phyloP scores from a whole-genome alignment of 2,113 vertebrate species.

The Nothobranchius kuhntae region DNA sequence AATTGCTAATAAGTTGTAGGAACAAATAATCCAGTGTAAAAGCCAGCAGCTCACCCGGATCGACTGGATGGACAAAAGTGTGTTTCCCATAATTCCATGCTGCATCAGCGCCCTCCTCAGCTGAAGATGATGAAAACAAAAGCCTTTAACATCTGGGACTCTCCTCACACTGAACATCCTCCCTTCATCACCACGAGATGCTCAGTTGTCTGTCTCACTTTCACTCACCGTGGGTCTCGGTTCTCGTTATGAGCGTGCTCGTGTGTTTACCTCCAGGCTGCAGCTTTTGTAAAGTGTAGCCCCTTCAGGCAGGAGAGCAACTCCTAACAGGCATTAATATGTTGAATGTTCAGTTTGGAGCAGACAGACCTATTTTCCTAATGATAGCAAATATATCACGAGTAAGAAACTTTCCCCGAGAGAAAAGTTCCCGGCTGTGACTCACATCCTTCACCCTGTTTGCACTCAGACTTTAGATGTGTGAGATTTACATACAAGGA shows the following conservation, averaged over 20 bases:
- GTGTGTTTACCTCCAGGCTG: constrained; percentile 27
- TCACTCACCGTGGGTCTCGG: background rate
- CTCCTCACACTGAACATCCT: no score
- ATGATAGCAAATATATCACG: constrained; percentile 22
- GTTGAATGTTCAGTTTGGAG: background rate
- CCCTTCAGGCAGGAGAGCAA: constrained; percentile 24
- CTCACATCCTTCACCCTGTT: background rate
- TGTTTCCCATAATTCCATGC: background rate
- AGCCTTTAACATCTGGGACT: background rate
- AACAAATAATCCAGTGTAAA: no score
- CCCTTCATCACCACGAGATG: rapidly evolving
- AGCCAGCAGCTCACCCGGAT: background rate
- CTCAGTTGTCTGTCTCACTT: background rate
- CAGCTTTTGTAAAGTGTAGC: constrained; percentile 33
- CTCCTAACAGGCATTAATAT: constrained; percentile 14
- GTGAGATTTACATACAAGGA: background rate
- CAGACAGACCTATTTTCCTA: constrained; percentile 18
- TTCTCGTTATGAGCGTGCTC: constrained; percentile 2
- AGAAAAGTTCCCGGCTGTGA: background rate
- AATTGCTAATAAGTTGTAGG: no score
- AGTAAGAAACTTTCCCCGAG: constrained; percentile 7
- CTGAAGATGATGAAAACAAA: background rate
- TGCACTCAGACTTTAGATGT: background rate
- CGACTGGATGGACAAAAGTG: background rate
- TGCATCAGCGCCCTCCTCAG: constrained; percentile 4